Evolutionary conservation across 64 coral and sea anemone genomes (phyloP), one percentile per base, ranked within the genome.

Genomic region (Platygyra sinensis): DNA sequence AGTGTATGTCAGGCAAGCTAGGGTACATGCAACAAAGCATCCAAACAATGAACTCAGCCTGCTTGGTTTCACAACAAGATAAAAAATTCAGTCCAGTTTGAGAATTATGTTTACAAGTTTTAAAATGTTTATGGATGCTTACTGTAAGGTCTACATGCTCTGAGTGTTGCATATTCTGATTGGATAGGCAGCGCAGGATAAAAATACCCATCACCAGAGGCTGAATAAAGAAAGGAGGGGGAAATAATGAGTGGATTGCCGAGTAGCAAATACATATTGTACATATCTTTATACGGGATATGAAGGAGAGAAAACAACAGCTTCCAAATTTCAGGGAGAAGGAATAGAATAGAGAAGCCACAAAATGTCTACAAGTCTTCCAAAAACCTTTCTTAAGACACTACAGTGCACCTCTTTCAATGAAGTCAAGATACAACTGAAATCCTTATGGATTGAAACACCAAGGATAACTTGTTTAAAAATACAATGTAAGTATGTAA

Each of bases 91-190:
- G 27, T 42, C 80, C 33, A 32, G 30, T 61, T 80, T 55, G 19
- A n/a, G 36, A 85, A 60, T 51, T 85, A 61, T 29, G n/a, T 30
- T 57, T 27, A 32, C 3, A 80, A 80, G 25, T 5, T 59, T 60
- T 57, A 14, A 60, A 60, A 36, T 17, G 18, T 22, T 36, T 42
- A 75, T 16, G 67, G 54, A 86, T 49, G 88, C 95, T 97, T 97
- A 97, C 95, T 97, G 95, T 94, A 94, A 91, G 93, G 83, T 78
- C 80, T 97, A 88, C 91, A 97, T 51, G 91, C 83, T 88, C 88
- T 97, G 92, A 97, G 77, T 60, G 95, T 97, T 25, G 95, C 95
- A 30, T 94, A 97, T 93, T 97, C 95, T 76, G 95, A 91, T 84
- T 97, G 95, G 82, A 97, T 87, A 88, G 95, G 95, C 73, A 97